Conservation (phyloP, 2,888 invertebrate genomes). For the Cremastinae sp. region DNA sequence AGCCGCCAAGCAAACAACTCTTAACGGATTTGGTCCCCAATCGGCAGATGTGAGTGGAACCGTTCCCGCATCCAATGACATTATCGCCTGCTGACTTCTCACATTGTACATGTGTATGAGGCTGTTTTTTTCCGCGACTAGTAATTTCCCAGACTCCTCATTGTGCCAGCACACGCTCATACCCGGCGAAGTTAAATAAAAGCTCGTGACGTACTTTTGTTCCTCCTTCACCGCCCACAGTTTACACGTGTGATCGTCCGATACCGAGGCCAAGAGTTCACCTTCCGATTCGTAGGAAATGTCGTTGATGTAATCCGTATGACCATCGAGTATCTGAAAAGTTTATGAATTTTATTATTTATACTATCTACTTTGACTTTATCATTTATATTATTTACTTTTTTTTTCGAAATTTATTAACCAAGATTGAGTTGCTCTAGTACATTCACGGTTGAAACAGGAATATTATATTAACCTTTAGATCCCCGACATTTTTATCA, state of each 20-base stretch:
- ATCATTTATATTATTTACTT: no score
- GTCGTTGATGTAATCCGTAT: conserved; percentile 86
- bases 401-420: no score
- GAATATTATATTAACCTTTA: no score
- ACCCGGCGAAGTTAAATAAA: conserved; percentile 85
- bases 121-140: conserved; percentile 89
- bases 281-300: conserved; percentile 87
- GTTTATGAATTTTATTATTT: conserved; percentile 6
- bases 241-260: conserved; percentile 88
- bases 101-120: conserved; percentile 87
- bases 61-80: conserved; percentile 84
- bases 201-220: conserved; percentile 82
- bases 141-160: conserved; percentile 86
- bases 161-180: conserved; percentile 86
- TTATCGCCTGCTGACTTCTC: conserved; percentile 84
- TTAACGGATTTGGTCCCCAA: conserved; percentile 85
- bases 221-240: conserved; percentile 84
- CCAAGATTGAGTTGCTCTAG: no score
- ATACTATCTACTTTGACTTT: no score
- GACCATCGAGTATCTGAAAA: conserved; percentile 83
- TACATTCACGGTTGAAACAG: no score
- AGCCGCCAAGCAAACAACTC: conserved; percentile 85
- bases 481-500: no score
- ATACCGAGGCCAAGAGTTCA: conserved; percentile 86
- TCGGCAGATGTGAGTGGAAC: conserved; percentile 86